A percentile compares a stretch with the other conserved stretches of the same genome.
These are phyloP conservation scores for Maniola jurtina DNA, from an alignment of 1,140 invertebrate genomes.

Conservation along the genomic window DNA sequence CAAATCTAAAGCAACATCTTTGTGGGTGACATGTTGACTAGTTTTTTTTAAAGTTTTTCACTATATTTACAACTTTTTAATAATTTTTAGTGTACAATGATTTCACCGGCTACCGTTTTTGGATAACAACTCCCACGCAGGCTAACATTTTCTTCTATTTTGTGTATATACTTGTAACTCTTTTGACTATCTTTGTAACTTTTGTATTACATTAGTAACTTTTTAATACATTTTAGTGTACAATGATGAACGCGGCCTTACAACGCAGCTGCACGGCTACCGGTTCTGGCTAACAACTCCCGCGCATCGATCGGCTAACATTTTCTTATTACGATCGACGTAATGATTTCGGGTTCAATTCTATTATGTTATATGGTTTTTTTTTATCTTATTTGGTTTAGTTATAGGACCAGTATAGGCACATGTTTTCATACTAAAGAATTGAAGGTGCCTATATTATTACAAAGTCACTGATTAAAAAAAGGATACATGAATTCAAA, in stretches of 20 bases:
- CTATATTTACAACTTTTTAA: neutral
- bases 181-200: neutral
- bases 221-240: neutral
- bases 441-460: no score
- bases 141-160: conserved; percentile 32
- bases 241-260: conserved; percentile 10
- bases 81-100: neutral
- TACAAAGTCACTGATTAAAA: no score
- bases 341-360: conserved; percentile 25
- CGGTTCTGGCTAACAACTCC: conserved; percentile 53
- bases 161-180: no score
- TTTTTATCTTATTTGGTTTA: neutral
- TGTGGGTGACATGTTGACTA: neutral
- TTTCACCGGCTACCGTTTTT: conserved; percentile 70
- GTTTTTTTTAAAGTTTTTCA: neutral
- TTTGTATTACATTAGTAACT: neutral
- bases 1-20: no score
- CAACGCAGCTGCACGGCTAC: conserved; percentile 69
- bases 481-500: no score
- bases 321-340: conserved; percentile 31
- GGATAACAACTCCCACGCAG: conserved; percentile 35
- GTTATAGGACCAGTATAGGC: neutral
- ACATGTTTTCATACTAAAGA: no score
- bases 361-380: conserved; percentile 4
- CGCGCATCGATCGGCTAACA: conserved; percentile 32